These are phyloP conservation scores for Syngnathus typhle DNA, from an alignment of 2,113 vertebrate genomes.

Conservation along the genomic window DNA sequence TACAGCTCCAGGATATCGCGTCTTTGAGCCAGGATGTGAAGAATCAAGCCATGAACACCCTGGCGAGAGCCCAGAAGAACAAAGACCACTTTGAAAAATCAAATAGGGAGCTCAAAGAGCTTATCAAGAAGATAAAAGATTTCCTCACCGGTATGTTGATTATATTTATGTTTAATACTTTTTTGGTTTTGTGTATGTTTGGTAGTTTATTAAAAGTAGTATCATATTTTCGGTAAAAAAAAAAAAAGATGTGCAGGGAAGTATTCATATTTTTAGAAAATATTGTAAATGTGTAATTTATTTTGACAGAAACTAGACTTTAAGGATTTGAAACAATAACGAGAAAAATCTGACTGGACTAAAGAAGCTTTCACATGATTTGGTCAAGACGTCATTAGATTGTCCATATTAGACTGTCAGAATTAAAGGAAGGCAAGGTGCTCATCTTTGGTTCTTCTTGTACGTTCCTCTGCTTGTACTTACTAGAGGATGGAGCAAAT, in stretches of 20 bases:
- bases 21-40: slow-evolving; percentile 68
- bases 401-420: too few relatives aligned
- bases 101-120: slow-evolving; percentile 72
- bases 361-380: too few relatives aligned
- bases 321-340: too few relatives aligned
- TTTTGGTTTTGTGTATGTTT: neutral
- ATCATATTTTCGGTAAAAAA: too few relatives aligned
- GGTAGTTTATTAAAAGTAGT: too few relatives aligned
- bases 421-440: too few relatives aligned
- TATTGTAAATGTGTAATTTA: too few relatives aligned
- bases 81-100: slow-evolving; percentile 69
- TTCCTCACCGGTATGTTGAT: slow-evolving; percentile 75
- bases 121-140: slow-evolving; percentile 76
- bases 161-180: slow-evolving; percentile 23
- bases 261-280: too few relatives aligned
- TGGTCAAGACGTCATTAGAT: too few relatives aligned
- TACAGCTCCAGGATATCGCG: slow-evolving; percentile 74
- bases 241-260: too few relatives aligned
- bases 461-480: slow-evolving; percentile 3
- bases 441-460: neutral
- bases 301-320: too few relatives aligned
- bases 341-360: too few relatives aligned
- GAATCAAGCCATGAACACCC: slow-evolving; percentile 59
- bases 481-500: slow-evolving; percentile 80
- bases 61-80: slow-evolving; percentile 67